These are phyloP conservation scores for Troides helena DNA, from an alignment of 2,888 invertebrate species.

Conservation along the genomic window DNA sequence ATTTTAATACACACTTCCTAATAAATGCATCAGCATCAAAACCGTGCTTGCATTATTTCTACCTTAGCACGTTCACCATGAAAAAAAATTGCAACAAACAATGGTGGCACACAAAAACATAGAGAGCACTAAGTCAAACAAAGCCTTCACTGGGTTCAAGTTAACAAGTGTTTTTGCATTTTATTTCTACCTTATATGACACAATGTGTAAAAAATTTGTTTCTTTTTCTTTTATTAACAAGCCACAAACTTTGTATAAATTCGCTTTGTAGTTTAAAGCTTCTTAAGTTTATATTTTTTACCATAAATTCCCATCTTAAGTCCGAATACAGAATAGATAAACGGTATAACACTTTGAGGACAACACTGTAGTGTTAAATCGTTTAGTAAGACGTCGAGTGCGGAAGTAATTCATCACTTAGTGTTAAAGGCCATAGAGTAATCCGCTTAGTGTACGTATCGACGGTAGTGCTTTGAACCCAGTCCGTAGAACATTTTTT, in stretches of 20 bases:
- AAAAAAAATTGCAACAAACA: constrained; percentile 1
- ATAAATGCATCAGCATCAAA: not conserved
- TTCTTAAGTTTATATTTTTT: not conserved
- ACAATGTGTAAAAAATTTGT: not conserved
- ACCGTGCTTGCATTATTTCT: not conserved
- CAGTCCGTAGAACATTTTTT: no score
- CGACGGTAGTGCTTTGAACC: no score
- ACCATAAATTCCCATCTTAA: not conserved
- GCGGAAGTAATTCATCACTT: not conserved
- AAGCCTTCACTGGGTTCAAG: constrained; percentile 10
- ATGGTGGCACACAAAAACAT: constrained; percentile 8
- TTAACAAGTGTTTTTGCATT: not conserved
- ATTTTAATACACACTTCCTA: not conserved
- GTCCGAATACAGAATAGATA: not conserved
- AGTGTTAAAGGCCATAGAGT: not conserved
- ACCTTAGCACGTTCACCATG: not conserved
- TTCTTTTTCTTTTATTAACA: no score
- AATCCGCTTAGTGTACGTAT: no score
- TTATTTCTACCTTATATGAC: not conserved
- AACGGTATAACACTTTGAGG: not conserved
- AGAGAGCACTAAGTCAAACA: constrained; percentile 21
- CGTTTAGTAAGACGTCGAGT: not conserved
- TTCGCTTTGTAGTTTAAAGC: no score
- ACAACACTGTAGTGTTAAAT: not conserved
- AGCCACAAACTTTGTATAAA: no score